Percentiles rank a stretch among this genome's conserved stretches.
These are phyloP conservation scores for Eulithis prunata DNA, from an alignment of 2,888 invertebrate species.

Conservation along the genomic window DNA sequence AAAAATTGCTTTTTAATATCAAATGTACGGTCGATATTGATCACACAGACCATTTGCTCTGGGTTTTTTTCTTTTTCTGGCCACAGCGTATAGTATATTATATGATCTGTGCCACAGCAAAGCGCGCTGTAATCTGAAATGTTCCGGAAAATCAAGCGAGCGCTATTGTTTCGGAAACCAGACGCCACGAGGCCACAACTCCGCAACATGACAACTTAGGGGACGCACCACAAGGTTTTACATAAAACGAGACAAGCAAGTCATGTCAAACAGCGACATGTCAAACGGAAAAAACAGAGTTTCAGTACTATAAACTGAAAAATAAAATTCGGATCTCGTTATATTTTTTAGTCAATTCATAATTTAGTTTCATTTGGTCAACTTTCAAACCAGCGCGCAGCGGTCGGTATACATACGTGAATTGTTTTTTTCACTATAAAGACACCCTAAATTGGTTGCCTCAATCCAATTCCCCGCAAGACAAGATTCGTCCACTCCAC, in stretches of 20 bases:
- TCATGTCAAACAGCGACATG: not conserved
- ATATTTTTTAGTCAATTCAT: too few relatives aligned
- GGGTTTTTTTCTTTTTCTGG: not conserved
- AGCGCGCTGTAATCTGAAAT: slow-evolving; percentile 47
- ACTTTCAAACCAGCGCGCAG: too few relatives aligned
- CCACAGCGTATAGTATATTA: too few relatives aligned
- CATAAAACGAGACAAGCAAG: not conserved
- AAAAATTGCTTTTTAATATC: too few relatives aligned
- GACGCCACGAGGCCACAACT: slow-evolving; percentile 32
- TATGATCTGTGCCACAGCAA: slow-evolving; percentile 33
- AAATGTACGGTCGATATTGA: too few relatives aligned
- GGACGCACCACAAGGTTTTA: slow-evolving; percentile 7
- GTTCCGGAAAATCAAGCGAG: slow-evolving; percentile 43
- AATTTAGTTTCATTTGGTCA: too few relatives aligned
- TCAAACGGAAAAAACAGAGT: too few relatives aligned
- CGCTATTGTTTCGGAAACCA: slow-evolving; percentile 50
- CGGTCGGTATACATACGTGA: too few relatives aligned
- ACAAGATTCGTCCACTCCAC: slow-evolving; percentile 26
- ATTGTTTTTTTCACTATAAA: too few relatives aligned
- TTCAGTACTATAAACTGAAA: too few relatives aligned
- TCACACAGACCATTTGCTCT: too few relatives aligned
- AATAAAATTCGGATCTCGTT: too few relatives aligned
- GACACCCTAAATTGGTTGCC: not conserved
- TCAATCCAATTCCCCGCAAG: slow-evolving; percentile 4
- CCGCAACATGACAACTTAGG: slow-evolving; percentile 22